These are phyloP conservation scores for Drosophila bocqueti DNA, from an alignment of 1,140 invertebrate genomes.

Conservation along the genomic window DNA sequence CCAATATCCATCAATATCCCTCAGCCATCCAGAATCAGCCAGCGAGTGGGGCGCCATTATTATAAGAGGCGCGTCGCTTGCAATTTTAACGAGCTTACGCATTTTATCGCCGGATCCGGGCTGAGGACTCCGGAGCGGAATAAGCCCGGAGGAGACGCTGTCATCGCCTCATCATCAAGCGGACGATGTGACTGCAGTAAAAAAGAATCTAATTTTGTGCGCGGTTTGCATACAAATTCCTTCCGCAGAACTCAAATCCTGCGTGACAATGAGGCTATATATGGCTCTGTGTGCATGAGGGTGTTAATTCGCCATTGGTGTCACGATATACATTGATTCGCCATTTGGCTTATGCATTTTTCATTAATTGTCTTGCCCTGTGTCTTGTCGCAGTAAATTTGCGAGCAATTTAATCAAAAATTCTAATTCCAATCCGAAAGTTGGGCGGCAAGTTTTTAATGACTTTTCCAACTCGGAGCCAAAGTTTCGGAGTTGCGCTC, in stretches of 20 bases:
- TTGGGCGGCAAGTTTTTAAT: conserved; percentile 75
- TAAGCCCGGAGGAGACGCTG: conserved; percentile 23
- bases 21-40: conserved; percentile 34
- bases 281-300: conserved; percentile 30
- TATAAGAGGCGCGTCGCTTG: conserved; percentile 76
- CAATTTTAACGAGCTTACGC: conserved; percentile 83
- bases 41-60: conserved; percentile 60
- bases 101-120: conserved; percentile 66
- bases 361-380: conserved; percentile 76
- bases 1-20: conserved; percentile 23
- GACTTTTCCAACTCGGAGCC: conserved; percentile 67
- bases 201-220: conserved; percentile 84
- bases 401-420: conserved; percentile 78
- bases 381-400: conserved; percentile 33
- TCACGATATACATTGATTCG: conserved; percentile 84
- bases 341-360: conserved; percentile 77
- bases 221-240: conserved; percentile 83
- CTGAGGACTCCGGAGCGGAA: conserved; percentile 11
- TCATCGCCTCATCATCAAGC: conserved; percentile 55
- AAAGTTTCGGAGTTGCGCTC: conserved; percentile 45
- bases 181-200: conserved; percentile 73
- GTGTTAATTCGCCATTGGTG: conserved; percentile 73
- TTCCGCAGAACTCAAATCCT: conserved; percentile 21
- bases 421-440: conserved; percentile 70
- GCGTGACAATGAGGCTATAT: conserved; percentile 59